Conservation (phyloP, 1,140 invertebrate genomes). For the Thaumetopoea pityocampa region DNA sequence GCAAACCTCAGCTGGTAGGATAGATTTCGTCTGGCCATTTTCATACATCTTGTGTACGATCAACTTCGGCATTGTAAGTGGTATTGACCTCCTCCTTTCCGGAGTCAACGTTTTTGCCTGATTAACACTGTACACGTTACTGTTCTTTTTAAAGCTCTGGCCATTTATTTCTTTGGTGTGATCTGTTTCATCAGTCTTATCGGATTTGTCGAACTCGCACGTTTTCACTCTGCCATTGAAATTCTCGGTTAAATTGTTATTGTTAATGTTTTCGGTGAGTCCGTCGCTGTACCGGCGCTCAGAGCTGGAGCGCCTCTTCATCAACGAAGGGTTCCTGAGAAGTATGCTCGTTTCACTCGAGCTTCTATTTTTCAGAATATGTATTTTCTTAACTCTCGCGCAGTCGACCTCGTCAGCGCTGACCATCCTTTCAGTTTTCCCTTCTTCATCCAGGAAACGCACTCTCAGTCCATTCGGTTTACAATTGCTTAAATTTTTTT, state of each 20-base stretch:
- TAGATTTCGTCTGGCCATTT: slow-evolving; percentile 41
- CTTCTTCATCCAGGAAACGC: slow-evolving; percentile 65
- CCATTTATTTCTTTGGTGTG: slow-evolving; percentile 56
- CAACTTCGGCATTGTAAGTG: slow-evolving; percentile 56
- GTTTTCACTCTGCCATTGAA: slow-evolving; percentile 43
- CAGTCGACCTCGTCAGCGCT: slow-evolving; percentile 66
- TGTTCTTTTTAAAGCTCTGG: slow-evolving; percentile 66
- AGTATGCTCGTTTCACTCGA: slow-evolving; percentile 72
- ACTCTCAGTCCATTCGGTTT: slow-evolving; percentile 58
- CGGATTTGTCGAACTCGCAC: slow-evolving; percentile 24
- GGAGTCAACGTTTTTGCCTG: slow-evolving; percentile 68
- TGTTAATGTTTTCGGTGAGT: slow-evolving; percentile 55
- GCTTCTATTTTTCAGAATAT: slow-evolving; percentile 70
- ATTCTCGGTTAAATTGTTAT: slow-evolving; percentile 62
- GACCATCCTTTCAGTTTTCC: slow-evolving; percentile 68
- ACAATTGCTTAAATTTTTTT: slow-evolving; percentile 41
- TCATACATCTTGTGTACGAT: slow-evolving; percentile 54
- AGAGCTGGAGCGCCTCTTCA: slow-evolving; percentile 49
- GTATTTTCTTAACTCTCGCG: slow-evolving; percentile 64
- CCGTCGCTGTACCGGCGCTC: slow-evolving; percentile 55
- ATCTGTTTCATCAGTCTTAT: slow-evolving; percentile 49
- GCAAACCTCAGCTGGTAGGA: slow-evolving; percentile 52
- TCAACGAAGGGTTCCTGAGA: slow-evolving; percentile 59
- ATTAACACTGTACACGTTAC: slow-evolving; percentile 72
- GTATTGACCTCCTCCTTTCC: slow-evolving; percentile 57